Conservation (phyloP, 2,797 vertebrate species). For the Austrolebias charrua region DNA sequence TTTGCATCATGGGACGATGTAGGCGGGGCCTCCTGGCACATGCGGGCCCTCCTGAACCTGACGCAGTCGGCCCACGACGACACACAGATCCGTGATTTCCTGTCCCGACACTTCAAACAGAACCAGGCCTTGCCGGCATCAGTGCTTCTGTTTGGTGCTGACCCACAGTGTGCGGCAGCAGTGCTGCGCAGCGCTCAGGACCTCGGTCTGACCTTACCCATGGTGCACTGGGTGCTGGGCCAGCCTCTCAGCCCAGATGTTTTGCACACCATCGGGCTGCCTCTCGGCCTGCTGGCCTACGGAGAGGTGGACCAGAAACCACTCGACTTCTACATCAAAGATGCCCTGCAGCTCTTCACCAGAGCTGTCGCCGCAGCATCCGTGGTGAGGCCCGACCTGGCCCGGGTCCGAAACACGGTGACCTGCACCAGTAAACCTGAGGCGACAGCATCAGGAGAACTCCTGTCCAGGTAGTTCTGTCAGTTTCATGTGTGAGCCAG, state of each 20-base stretch:
- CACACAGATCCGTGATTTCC: slow-evolving; percentile 64
- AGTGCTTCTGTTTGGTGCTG: slow-evolving; percentile 81
- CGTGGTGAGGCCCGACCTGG: slow-evolving; percentile 62
- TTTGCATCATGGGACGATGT: slow-evolving; percentile 25
- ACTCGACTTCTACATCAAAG: slow-evolving; percentile 82
- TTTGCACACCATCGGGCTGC: slow-evolving; percentile 83
- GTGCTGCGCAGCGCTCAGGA: slow-evolving; percentile 78
- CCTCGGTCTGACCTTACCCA: slow-evolving; percentile 74
- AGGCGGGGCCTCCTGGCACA: slow-evolving; percentile 55
- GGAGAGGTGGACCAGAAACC: slow-evolving; percentile 83
- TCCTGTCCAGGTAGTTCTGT: slow-evolving; percentile 79
- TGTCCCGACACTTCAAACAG: slow-evolving; percentile 72
- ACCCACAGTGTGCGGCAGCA: slow-evolving; percentile 62
- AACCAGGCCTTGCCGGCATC: slow-evolving; percentile 70
- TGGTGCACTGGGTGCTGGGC: slow-evolving; percentile 87
- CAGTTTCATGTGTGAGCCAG: neutral
- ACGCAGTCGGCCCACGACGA: slow-evolving; percentile 66
- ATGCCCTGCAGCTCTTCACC: slow-evolving; percentile 80
- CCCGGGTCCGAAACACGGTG: slow-evolving; percentile 74
- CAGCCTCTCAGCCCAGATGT: slow-evolving; percentile 77
- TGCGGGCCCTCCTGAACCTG: slow-evolving; percentile 80
- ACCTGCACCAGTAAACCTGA: slow-evolving; percentile 77
- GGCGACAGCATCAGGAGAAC: slow-evolving; percentile 73
- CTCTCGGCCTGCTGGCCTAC: slow-evolving; percentile 85
- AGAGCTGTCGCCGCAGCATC: slow-evolving; percentile 75